phyloP scores from a whole-genome alignment of 2,113 vertebrate species.

The Corythaeola cristata region DNA sequence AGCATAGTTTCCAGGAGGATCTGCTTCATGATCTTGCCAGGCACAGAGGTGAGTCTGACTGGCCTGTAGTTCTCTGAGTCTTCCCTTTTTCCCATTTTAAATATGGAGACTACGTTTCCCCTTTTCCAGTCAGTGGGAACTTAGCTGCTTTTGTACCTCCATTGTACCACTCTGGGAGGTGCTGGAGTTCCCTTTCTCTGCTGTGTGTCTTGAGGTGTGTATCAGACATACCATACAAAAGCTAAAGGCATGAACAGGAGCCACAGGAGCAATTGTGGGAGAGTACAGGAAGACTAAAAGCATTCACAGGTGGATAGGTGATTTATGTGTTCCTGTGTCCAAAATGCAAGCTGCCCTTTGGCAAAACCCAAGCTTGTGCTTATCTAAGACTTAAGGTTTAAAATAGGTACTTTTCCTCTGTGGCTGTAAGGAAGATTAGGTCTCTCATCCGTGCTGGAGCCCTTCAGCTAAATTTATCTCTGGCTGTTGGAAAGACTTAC shows the following conservation, averaged over 20 bases:
- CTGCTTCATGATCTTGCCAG: no score
- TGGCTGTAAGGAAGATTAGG: slow-evolving; percentile 5
- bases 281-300: not conserved
- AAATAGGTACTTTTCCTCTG: not conserved
- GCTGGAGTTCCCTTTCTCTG: not conserved
- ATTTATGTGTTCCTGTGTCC: accelerated
- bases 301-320: not conserved
- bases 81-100: no score
- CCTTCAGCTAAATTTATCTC: not conserved
- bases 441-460: not conserved
- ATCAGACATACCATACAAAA: not conserved
- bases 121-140: no score
- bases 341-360: not conserved
- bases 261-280: not conserved
- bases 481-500: not conserved
- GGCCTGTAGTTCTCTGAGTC: no score
- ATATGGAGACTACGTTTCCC: no score
- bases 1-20: no score
- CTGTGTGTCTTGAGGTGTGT: not conserved
- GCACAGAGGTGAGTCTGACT: no score
- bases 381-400: not conserved
- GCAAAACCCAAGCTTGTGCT: not conserved
- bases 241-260: not conserved
- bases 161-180: not conserved
- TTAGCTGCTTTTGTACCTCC: not conserved